Evolutionary conservation across 2,888 invertebrate genomes (phyloP).

Genomic region (Parnassius orleans): DNA sequence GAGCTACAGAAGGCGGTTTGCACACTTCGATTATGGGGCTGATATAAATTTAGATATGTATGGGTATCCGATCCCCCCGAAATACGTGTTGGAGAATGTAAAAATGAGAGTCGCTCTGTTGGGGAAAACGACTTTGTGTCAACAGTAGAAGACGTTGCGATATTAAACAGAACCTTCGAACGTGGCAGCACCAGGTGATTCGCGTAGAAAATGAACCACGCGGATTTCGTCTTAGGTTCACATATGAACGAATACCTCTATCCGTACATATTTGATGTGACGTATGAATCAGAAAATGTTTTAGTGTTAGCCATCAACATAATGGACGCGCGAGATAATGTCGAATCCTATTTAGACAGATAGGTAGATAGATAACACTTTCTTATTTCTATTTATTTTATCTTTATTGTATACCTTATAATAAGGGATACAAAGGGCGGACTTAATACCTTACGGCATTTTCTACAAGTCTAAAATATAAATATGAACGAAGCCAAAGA

Average conservation of each 20-base stretch:
- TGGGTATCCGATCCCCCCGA: constrained; percentile 34
- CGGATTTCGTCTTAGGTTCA: constrained; percentile 38
- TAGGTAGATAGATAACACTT: too few relatives aligned
- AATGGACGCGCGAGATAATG: neutral
- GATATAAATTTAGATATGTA: constrained; percentile 33
- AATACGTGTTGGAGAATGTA: constrained; percentile 39
- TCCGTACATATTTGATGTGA: constrained; percentile 35
- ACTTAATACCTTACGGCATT: too few relatives aligned
- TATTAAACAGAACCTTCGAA: constrained; percentile 35
- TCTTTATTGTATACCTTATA: too few relatives aligned
- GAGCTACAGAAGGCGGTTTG: constrained; percentile 32
- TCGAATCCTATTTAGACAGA: neutral
- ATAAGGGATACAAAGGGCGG: too few relatives aligned
- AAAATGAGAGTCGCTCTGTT: constrained; percentile 35
- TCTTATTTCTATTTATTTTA: too few relatives aligned
- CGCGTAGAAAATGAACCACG: constrained; percentile 36
- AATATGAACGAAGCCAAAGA: too few relatives aligned
- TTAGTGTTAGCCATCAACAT: too few relatives aligned
- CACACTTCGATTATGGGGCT: constrained; percentile 37
- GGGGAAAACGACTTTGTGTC: constrained; percentile 39
- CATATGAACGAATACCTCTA: constrained; percentile 35
- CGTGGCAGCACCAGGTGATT: constrained; percentile 34
- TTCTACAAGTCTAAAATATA: too few relatives aligned
- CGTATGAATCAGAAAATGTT: too few relatives aligned
- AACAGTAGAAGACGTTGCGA: constrained; percentile 33